phyloP scores from a whole-genome alignment of 2,888 invertebrate species.

The Plutella xylostella region DNA sequence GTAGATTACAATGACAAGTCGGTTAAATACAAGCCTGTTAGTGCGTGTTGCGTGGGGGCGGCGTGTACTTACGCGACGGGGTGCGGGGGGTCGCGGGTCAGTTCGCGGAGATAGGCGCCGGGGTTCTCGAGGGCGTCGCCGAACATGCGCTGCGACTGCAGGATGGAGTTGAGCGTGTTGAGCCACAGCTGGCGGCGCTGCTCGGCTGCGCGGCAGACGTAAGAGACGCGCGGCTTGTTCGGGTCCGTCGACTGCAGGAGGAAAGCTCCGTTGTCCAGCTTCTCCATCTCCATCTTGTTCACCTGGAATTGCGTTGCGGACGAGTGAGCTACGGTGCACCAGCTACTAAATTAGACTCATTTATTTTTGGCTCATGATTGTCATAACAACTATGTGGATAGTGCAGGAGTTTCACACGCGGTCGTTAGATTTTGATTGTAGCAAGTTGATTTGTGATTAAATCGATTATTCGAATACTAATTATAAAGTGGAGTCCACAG shows the following conservation, averaged over 20 bases:
- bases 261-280: slow-evolving; percentile 53
- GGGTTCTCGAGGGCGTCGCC: slow-evolving; percentile 96
- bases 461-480: no score
- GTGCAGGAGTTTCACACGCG: no score
- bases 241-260: slow-evolving; percentile 81
- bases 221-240: slow-evolving; percentile 78
- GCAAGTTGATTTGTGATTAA: no score
- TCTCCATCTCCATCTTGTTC: slow-evolving; percentile 92
- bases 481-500: no score
- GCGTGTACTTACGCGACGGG: slow-evolving; percentile 46
- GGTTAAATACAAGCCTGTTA: not conserved
- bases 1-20: no score
- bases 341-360: no score
- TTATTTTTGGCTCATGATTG: no score
- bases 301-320: no score
- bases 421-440: no score
- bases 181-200: slow-evolving; percentile 88
- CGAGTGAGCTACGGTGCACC: no score
- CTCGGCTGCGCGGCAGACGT: slow-evolving; percentile 82
- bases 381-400: no score
- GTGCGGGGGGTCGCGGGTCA: slow-evolving; percentile 40
- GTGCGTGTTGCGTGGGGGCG: no score
- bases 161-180: slow-evolving; percentile 83
- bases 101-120: slow-evolving; percentile 64
- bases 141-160: slow-evolving; percentile 94